Evolutionary conservation across 30 jellyfish, hydroid and myxozoan species (phyloP).

Genomic region (Aurelia coerulea): DNA sequence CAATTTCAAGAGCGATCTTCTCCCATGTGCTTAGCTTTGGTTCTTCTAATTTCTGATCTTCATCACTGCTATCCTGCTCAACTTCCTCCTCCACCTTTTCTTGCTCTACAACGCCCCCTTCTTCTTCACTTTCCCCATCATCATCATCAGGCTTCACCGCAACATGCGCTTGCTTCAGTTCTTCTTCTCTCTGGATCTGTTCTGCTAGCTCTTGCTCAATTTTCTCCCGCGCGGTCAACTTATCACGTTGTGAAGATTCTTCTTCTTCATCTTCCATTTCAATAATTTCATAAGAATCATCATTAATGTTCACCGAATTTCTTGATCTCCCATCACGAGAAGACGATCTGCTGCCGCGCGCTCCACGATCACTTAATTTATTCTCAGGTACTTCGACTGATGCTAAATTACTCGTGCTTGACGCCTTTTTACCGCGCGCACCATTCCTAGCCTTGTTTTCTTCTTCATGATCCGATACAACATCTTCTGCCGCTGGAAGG

Average conservation of each 20-base stretch:
- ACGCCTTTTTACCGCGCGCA: constrained; percentile 3
- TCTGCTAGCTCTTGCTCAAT: constrained; percentile 63
- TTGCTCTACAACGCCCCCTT: constrained; percentile 15
- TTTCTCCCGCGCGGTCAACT: constrained; percentile 37
- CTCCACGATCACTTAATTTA: constrained; percentile 16
- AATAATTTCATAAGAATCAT: constrained; percentile 55
- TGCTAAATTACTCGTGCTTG: constrained; percentile 48
- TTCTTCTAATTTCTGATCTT: background rate
- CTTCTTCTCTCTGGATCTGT: constrained; percentile 62
- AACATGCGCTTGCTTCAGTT: constrained; percentile 14
- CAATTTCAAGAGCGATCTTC: constrained; percentile 68
- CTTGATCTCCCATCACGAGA: constrained; percentile 38
- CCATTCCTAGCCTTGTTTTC: background rate
- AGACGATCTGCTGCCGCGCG: constrained; percentile 52
- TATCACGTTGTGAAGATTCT: background rate
- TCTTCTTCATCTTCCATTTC: constrained; percentile 43
- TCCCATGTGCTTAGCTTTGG: constrained; percentile 67
- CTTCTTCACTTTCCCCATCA: background rate
- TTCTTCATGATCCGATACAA: background rate
- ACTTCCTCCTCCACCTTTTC: constrained; percentile 27
- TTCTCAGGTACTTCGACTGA: constrained; percentile 58
- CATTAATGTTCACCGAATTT: constrained; percentile 26
- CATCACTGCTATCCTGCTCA: background rate
- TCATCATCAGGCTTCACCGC: constrained; percentile 7
- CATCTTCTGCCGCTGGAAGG: constrained; percentile 32